Conservation (phyloP, 2,888 invertebrate species). For the Lacanobia wlatinum region DNA sequence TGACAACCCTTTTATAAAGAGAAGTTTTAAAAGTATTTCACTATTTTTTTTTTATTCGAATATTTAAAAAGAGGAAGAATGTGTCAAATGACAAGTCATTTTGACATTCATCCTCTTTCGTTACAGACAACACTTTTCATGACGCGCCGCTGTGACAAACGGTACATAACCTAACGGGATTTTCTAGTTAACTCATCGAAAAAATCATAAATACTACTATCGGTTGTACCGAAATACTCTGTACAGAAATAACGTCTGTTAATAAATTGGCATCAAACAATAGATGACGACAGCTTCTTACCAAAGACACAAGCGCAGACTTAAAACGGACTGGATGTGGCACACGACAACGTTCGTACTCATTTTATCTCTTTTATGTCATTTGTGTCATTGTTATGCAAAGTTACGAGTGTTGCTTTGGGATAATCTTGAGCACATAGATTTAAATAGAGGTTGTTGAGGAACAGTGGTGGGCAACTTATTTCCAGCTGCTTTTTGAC, state of each 20-base stretch:
- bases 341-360: background rate
- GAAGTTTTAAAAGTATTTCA: too few relatives aligned
- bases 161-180: constrained; percentile 20
- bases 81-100: background rate
- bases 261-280: constrained; percentile 72
- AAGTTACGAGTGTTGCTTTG: constrained; percentile 1
- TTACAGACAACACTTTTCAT: background rate
- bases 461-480: background rate
- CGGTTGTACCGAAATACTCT: constrained; percentile 57
- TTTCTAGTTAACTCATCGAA: constrained; percentile 10
- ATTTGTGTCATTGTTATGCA: constrained; percentile 11
- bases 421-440: constrained; percentile 17
- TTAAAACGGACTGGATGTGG: constrained; percentile 50
- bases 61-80: background rate
- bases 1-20: background rate
- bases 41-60: too few relatives aligned
- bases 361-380: background rate
- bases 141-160: background rate
- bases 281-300: constrained; percentile 60
- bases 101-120: constrained; percentile 1
- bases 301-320: constrained; percentile 60
- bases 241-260: constrained; percentile 64
- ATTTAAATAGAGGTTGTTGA: background rate
- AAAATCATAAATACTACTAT: constrained; percentile 43
- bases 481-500: background rate